Evolutionary conservation across 2,113 vertebrate genomes (phyloP), one percentile per base, ranked within the genome.

Genomic region (Thunnus thynnus): DNA sequence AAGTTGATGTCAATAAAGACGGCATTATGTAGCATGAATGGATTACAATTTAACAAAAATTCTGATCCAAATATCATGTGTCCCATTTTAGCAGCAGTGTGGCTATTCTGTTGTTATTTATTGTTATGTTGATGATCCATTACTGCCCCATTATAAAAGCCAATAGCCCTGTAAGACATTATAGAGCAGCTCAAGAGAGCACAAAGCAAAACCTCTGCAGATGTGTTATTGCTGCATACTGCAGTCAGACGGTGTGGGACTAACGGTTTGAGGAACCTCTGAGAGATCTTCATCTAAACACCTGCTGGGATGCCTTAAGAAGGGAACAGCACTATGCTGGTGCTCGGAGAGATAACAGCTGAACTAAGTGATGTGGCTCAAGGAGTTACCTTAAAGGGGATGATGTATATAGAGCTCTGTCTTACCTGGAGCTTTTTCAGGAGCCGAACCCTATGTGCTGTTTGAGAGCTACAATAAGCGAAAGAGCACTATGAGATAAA

Each of bases 401-500:
- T 22, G 54, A 70, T 67, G 17, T 16, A 30, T 36, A 36, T 44
- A 52, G 12, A 22, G 3, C 9, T 47, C 4, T 2, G 12, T 20
- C 58, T 58, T 36, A 72, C 61, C 46, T 47, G 52, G 47, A 68
- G 30, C n/a, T 47, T 36, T n/a, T 13, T 2, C 44, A 5, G 10
- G 25, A 17, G 6, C 25, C n/a, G 46, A 57, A 3, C 68, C 68
- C 64, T 32, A 44, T 0, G 14, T 14, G 57, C 78, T 20, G 41
- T 20, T 25, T 46, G 51, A 73, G 67, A 64, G 27, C 52, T 25
- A 1, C 52, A 12, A 11, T 51, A 32, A 84, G 61, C 51, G 30
- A 46, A 55, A 25, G 57, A 50, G 65, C 72, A 2, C n/a, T n/a
- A 0, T 9, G 61, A 65, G 73, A 76, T 83, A 74, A 82, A 76